A percentile compares a stretch with the other conserved stretches of the same genome.
Evolutionary conservation across 2,888 invertebrate genomes (phyloP).

Genomic region (Melinaea marsaeus): DNA sequence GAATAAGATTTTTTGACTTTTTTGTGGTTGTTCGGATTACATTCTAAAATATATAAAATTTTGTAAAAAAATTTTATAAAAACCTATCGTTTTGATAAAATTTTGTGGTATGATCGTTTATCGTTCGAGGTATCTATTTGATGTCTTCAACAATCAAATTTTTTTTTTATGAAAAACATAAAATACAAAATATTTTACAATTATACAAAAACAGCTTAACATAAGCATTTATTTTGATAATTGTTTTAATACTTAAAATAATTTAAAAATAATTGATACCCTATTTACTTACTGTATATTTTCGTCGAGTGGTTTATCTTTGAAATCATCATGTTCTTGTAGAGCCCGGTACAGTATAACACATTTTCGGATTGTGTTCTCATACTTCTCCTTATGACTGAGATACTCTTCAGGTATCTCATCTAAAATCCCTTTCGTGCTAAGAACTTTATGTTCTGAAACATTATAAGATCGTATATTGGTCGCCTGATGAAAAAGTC

Average conservation of each 20-base stretch:
- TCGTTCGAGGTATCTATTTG: no score
- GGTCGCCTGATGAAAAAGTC: background rate
- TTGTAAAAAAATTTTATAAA: no score
- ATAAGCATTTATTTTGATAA: background rate
- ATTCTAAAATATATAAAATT: no score
- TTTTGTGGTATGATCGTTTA: no score
- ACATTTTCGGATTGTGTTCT: constrained; percentile 84
- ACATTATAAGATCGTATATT: constrained; percentile 2
- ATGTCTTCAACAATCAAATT: no score
- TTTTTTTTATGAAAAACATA: no score
- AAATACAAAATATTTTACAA: no score
- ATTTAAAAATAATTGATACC: background rate
- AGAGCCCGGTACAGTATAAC: constrained; percentile 80
- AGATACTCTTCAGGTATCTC: constrained; percentile 84
- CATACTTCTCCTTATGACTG: constrained; percentile 90
- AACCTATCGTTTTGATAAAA: no score
- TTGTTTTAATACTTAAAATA: background rate
- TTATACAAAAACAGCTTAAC: no score
- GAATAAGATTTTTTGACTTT: no score
- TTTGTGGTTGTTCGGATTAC: no score
- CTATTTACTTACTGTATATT: constrained; percentile 78
- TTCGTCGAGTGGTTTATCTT: constrained; percentile 57
- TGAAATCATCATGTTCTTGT: constrained; percentile 76
- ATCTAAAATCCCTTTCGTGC: constrained; percentile 80
- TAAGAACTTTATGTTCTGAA: constrained; percentile 55